Percentiles rank a stretch among this genome's conserved stretches.
phyloP scores from a whole-genome alignment of 2,113 vertebrate genomes.

The Sphaerodactylus townsendi region DNA sequence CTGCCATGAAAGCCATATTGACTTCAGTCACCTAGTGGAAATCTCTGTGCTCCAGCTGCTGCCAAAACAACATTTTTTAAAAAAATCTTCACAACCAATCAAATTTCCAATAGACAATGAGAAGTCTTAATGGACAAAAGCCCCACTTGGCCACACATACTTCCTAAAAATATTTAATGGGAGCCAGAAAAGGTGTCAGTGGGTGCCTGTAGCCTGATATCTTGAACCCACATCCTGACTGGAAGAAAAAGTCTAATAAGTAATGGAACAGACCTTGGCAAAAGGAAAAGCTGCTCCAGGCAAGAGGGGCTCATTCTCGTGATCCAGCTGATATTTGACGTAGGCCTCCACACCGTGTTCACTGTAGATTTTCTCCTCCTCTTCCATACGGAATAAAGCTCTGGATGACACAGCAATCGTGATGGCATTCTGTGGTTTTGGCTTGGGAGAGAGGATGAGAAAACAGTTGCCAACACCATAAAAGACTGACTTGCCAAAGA shows the following conservation, averaged over 20 bases:
- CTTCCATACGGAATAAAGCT: conserved; percentile 94
- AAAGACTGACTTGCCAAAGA: neutral
- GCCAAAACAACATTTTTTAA: too few species aligned
- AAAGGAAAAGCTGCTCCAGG: conserved; percentile 95
- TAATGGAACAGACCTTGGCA: conserved; percentile 80
- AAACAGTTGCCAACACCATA: neutral
- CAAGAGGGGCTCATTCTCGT: conserved; percentile 87
- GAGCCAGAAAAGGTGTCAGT: too few species aligned
- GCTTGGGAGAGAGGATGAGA: conserved; percentile 67
- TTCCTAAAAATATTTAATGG: too few species aligned
- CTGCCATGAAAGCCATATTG: too few species aligned
- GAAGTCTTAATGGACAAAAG: too few species aligned
- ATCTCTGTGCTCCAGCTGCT: too few species aligned
- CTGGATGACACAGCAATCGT: conserved; percentile 92
- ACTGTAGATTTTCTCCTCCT: conserved; percentile 87
- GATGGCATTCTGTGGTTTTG: conserved; percentile 89
- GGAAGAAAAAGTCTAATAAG: too few species aligned
- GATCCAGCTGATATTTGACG: conserved; percentile 89
- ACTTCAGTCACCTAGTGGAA: too few species aligned
- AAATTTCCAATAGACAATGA: too few species aligned
- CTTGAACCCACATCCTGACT: neutral
- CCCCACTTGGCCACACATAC: too few species aligned
- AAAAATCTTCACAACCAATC: too few species aligned
- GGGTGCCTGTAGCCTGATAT: too few species aligned
- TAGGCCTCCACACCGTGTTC: conserved; percentile 92